Conservation (phyloP, 2,113 vertebrate genomes). For the Rutilus rutilus region DNA sequence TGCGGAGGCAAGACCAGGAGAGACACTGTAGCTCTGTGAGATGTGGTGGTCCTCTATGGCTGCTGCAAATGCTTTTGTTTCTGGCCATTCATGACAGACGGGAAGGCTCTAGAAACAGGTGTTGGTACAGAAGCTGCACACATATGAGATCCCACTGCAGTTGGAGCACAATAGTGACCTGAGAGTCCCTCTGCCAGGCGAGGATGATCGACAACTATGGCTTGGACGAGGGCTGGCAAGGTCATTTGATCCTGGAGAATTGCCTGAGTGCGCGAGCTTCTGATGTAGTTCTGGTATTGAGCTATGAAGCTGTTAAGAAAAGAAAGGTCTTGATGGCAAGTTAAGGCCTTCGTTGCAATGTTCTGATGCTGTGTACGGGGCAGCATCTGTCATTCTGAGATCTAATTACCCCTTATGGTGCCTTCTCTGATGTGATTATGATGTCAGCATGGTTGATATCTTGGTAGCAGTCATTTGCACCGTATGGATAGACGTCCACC, state of each 20-base stretch:
- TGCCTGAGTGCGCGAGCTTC: not conserved
- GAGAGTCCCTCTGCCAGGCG: not conserved
- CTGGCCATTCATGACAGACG: not conserved
- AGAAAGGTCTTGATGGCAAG: not conserved
- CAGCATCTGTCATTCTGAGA: slow-evolving; percentile 75
- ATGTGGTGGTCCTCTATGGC: slow-evolving; percentile 8
- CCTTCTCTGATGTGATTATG: slow-evolving; percentile 83
- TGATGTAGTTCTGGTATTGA: slow-evolving; percentile 1
- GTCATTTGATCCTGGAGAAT: slow-evolving; percentile 1
- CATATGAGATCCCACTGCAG: slow-evolving; percentile 34
- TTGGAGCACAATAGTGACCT: slow-evolving; percentile 16
- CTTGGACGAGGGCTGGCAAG: not conserved
- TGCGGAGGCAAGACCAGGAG: not conserved
- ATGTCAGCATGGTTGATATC: slow-evolving; percentile 79
- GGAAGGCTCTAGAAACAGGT: slow-evolving; percentile 24
- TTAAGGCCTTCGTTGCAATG: slow-evolving; percentile 33
- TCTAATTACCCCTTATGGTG: slow-evolving; percentile 74
- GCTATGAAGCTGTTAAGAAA: slow-evolving; percentile 12
- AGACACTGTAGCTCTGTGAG: not conserved
- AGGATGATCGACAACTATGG: slow-evolving; percentile 44
- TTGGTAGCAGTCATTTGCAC: slow-evolving; percentile 71
- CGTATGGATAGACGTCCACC: slow-evolving; percentile 51
- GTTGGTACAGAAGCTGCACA: slow-evolving; percentile 38
- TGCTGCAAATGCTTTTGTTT: not conserved
- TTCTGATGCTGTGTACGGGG: slow-evolving; percentile 59